These are phyloP conservation scores for Cynopterus sphinx DNA, from an alignment of 2,797 vertebrate genomes.

Conservation along the genomic window DNA sequence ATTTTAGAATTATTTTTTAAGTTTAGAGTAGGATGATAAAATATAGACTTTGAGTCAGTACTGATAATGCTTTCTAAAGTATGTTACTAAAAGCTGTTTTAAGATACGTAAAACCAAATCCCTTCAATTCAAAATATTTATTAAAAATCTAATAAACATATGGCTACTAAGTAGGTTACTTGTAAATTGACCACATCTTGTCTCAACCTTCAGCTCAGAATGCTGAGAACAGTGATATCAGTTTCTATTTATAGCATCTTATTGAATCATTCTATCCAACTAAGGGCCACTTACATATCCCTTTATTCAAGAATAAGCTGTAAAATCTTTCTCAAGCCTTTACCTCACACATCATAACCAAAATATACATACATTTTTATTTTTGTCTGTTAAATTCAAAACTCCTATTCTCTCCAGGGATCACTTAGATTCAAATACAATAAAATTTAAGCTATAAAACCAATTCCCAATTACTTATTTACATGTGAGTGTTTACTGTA, in stretches of 20 bases:
- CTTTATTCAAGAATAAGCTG: neutral
- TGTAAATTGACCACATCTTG: neutral
- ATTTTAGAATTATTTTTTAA: slow-evolving; percentile 28
- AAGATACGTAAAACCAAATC: neutral
- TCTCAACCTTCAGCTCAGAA: neutral
- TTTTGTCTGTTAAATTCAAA: neutral
- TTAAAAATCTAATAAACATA: neutral
- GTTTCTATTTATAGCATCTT: neutral
- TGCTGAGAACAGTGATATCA: neutral
- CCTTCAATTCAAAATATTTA: neutral
- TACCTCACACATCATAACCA: neutral
- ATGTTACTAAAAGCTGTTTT: neutral
- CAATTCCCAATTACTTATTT: neutral
- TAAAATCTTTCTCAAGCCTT: neutral
- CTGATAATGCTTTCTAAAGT: neutral
- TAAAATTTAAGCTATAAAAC: neutral
- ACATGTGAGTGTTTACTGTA: neutral
- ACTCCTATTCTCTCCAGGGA: neutral
- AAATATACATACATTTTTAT: neutral
- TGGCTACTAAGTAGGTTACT: neutral
- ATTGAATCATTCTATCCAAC: neutral
- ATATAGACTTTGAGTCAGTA: neutral
- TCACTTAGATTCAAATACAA: neutral
- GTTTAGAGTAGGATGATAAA: slow-evolving; percentile 2
- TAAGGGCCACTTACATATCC: neutral